Conservation (phyloP, 2,888 invertebrate species). For the Tetragonula carbonaria region DNA sequence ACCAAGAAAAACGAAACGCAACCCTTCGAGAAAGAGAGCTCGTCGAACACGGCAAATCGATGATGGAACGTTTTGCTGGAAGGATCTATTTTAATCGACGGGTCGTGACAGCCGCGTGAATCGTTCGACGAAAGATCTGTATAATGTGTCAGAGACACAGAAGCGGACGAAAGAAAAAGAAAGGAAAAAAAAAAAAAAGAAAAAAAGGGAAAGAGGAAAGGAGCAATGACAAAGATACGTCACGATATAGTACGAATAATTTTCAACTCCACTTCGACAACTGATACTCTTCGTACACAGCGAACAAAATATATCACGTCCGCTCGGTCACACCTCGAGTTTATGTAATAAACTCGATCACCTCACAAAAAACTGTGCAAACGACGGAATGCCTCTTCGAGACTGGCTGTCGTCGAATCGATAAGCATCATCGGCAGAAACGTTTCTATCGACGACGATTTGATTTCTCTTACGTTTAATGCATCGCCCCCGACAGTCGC, state of each 20-base stretch:
- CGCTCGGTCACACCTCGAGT: neutral
- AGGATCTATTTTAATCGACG: slow-evolving; percentile 55
- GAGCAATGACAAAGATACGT: neutral
- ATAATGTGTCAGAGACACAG: neutral
- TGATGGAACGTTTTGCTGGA: slow-evolving; percentile 53
- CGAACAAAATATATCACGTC: neutral
- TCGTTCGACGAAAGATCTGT: slow-evolving; percentile 2
- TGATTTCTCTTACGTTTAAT: neutral
- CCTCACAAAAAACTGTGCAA: slow-evolving; percentile 33
- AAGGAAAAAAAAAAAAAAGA: too few relatives aligned
- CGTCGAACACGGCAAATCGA: slow-evolving; percentile 39
- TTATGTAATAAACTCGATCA: slow-evolving; percentile 39
- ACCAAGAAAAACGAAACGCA: slow-evolving; percentile 12
- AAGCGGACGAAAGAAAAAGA: neutral
- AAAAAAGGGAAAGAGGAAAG: too few relatives aligned
- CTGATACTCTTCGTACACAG: neutral
- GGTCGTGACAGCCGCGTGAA: slow-evolving; percentile 5
- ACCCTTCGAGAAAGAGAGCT: slow-evolving; percentile 32
- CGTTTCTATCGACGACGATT: slow-evolving; percentile 34
- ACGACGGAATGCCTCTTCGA: slow-evolving; percentile 4
- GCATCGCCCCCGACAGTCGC: neutral
- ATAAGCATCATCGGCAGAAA: slow-evolving; percentile 53
- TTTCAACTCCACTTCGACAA: neutral
- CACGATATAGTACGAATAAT: neutral
- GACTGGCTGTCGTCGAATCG: slow-evolving; percentile 49